phyloP scores from a whole-genome alignment of 2,113 vertebrate genomes.

The Atrichornis clamosus region DNA sequence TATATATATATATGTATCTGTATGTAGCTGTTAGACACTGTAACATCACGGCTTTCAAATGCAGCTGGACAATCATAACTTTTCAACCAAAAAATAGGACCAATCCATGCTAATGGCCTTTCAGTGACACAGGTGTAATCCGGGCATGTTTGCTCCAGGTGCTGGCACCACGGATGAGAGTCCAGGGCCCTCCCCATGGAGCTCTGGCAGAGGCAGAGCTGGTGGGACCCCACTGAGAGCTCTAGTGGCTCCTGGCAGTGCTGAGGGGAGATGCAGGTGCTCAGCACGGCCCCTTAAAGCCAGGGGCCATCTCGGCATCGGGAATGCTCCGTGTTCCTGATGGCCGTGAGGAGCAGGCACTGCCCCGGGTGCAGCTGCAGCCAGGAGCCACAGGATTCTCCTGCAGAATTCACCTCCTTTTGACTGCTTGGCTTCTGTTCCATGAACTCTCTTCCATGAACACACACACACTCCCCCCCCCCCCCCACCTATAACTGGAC shows the following conservation, averaged over 20 bases:
- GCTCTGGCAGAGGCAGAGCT: background rate
- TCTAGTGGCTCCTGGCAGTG: background rate
- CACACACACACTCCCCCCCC: background rate
- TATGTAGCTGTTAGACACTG: background rate
- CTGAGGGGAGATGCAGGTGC: too few species aligned
- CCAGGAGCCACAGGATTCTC: background rate
- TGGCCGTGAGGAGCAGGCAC: background rate
- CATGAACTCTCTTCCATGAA: background rate
- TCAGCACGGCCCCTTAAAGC: background rate
- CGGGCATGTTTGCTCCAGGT: background rate
- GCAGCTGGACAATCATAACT: conserved; percentile 2
- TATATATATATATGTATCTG: background rate
- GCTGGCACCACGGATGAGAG: rapidly evolving
- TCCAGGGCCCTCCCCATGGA: background rate
- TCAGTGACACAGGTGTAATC: background rate
- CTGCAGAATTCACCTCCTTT: background rate
- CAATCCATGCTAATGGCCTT: background rate
- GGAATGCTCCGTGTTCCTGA: rapidly evolving
- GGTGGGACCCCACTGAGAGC: rapidly evolving
- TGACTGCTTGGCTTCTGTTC: background rate
- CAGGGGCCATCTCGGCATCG: rapidly evolving
- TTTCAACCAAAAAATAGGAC: background rate
- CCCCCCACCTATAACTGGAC: background rate
- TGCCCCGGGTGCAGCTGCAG: rapidly evolving
- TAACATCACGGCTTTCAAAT: background rate